phyloP scores from a whole-genome alignment of 1,140 invertebrate species.

The Papilio xuthus region DNA sequence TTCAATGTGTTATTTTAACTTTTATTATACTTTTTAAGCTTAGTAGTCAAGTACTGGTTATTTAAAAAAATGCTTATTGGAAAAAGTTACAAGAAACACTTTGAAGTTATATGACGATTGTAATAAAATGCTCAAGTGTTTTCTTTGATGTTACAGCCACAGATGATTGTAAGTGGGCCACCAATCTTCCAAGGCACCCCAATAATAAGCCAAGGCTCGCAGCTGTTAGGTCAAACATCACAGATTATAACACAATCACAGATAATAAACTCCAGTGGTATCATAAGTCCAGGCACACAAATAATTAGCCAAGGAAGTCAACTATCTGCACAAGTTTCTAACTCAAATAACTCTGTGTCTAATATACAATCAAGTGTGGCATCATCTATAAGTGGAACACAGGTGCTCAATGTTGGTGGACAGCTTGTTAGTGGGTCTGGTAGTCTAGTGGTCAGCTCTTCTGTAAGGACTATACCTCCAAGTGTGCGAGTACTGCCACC shows the following conservation, averaged over 20 bases:
- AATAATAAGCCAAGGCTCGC: slow-evolving; percentile 72
- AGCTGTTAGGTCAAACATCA: slow-evolving; percentile 63
- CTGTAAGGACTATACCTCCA: slow-evolving; percentile 67
- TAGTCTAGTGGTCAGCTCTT: slow-evolving; percentile 67
- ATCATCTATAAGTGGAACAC: slow-evolving; percentile 62
- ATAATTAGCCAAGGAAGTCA: slow-evolving; percentile 77
- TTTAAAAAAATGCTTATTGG: too few relatives aligned
- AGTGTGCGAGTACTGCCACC: slow-evolving; percentile 71
- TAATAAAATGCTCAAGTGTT: not conserved
- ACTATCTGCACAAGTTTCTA: slow-evolving; percentile 64
- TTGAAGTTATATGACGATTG: too few relatives aligned
- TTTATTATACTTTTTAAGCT: too few relatives aligned
- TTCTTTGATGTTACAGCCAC: slow-evolving; percentile 61
- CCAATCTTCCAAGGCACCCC: slow-evolving; percentile 70
- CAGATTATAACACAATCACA: slow-evolving; percentile 72
- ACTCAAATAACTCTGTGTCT: slow-evolving; percentile 51
- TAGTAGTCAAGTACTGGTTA: too few relatives aligned
- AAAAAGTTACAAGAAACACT: too few relatives aligned
- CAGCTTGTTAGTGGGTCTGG: slow-evolving; percentile 65
- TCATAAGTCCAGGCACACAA: slow-evolving; percentile 72
- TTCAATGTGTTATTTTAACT: not conserved
- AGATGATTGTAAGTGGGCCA: slow-evolving; percentile 73
- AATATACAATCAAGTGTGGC: slow-evolving; percentile 61
- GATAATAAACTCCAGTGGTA: slow-evolving; percentile 63
- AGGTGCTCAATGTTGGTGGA: slow-evolving; percentile 68